phyloP scores from a whole-genome alignment of 2,797 vertebrate species.

The Sebastes trivittatus region DNA sequence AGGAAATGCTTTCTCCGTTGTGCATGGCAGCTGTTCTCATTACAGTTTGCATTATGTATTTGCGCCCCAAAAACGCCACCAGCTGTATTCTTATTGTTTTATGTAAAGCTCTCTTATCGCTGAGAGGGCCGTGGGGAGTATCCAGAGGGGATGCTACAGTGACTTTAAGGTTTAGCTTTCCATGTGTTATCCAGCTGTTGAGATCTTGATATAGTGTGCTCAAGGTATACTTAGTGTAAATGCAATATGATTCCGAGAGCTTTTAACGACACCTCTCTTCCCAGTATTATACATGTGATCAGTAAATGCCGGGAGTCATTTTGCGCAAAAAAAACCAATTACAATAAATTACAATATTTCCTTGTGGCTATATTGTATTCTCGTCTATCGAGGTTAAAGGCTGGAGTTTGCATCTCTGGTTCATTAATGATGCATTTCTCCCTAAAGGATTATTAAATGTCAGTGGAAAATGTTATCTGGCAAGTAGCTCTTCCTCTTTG shows the following conservation, averaged over 20 bases:
- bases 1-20: constrained; percentile 2
- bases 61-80: not conserved
- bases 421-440: constrained; percentile 39
- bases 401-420: constrained; percentile 15
- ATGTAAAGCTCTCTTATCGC: not conserved
- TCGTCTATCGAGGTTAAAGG: not conserved
- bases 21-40: not conserved
- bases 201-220: not conserved
- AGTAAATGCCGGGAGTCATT: not conserved
- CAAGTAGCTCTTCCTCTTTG: constrained; percentile 20
- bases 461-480: constrained; percentile 38
- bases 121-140: not conserved
- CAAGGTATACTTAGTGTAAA: not conserved
- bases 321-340: constrained; percentile 4
- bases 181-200: not conserved
- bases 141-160: not conserved
- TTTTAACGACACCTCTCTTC: not conserved
- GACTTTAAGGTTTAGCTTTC: not conserved
- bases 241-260: not conserved
- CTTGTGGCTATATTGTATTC: not conserved
- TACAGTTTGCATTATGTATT: not conserved
- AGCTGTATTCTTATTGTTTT: not conserved
- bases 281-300: not conserved
- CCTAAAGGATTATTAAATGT: constrained; percentile 56
- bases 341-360: constrained; percentile 22